Base-by-base conservation (phyloP, 1,140 invertebrate species). In the Pomacea maculata region DNA sequence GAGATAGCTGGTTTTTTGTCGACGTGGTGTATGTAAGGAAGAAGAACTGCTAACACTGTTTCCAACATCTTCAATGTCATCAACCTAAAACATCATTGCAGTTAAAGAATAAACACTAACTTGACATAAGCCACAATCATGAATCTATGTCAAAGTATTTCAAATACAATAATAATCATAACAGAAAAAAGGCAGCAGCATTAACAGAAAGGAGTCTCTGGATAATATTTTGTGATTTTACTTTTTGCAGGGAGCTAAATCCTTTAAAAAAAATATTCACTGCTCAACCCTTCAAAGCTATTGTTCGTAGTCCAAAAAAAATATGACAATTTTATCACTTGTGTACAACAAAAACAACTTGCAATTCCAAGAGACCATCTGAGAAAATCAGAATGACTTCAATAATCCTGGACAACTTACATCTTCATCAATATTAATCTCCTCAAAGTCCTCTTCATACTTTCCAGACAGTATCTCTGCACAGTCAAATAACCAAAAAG, bases 371-470 rank as follows among this genome's bases (percentile, higher is more conserved):
- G 29, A 65, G 17, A 80, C 65, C 52, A 21, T 45, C 21, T 75
- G 11, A 67, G 45, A 54, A 34, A 75, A 54, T 2, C 77, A 71
- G 34, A 15, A 29, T 54, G 29, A 12, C 17, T 70, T 21, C 19
- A 19, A 34, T n/a, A 68, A 63, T 6, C 34, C 34, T 76, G 34
- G 67, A 9, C 12, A 74, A 67, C 57, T 76, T 74, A 71, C 55
- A 57, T 80, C 57, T 63, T 83, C 81, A 67, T 83, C 81, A 55
- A 79, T 80, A 64, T 82, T 83, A 17, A 80, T 80, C 76, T 84
- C 82, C 80, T 90, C 89, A 89, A 90, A 90, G 80, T 90, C 89
- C 74, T 90, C 89, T 72, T 83, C 84, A 84, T 90, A 90, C 72
- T 86, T 86, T 11, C 88, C 88, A 55, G 87, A 88, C 68, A 89